A percentile compares a stretch with the other conserved stretches of the same genome.
Conservation (phyloP, 2,797 vertebrate species). For the Tadarida brasiliensis region DNA sequence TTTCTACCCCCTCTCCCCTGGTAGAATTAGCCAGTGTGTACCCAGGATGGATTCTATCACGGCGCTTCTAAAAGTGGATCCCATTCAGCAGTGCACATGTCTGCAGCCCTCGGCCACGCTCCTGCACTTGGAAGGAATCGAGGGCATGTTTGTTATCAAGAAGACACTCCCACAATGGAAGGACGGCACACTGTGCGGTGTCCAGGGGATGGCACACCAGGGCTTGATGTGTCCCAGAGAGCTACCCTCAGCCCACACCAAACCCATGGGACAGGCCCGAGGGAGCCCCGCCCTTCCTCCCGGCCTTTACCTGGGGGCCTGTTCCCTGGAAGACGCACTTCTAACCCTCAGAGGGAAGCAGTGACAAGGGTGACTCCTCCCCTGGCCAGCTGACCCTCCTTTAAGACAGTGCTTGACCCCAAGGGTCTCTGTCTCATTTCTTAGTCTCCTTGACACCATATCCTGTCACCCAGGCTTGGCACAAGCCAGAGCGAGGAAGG, state of each 20-base stretch:
- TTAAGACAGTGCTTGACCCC: neutral
- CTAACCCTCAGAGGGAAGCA: neutral
- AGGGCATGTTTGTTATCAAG: neutral
- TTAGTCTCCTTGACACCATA: neutral
- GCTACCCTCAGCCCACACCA: neutral
- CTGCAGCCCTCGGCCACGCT: neutral
- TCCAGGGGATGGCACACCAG: neutral
- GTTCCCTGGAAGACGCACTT: neutral
- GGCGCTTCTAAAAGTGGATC: neutral
- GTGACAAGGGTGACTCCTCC: neutral
- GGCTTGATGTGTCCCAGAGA: neutral
- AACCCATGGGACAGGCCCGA: neutral
- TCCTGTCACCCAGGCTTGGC: neutral
- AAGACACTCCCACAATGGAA: neutral
- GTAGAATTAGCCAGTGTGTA: neutral
- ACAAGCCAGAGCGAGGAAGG: neutral
- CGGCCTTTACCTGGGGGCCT: neutral
- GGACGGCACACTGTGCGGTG: neutral
- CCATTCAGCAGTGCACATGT: neutral
- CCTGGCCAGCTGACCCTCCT: neutral
- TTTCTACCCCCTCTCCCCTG: fast-evolving
- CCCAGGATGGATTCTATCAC: neutral
- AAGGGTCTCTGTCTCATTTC: neutral
- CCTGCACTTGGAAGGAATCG: neutral
- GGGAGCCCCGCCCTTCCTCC: neutral